phyloP scores from a whole-genome alignment of 1,140 invertebrate genomes.

The Papilio xuthus region DNA sequence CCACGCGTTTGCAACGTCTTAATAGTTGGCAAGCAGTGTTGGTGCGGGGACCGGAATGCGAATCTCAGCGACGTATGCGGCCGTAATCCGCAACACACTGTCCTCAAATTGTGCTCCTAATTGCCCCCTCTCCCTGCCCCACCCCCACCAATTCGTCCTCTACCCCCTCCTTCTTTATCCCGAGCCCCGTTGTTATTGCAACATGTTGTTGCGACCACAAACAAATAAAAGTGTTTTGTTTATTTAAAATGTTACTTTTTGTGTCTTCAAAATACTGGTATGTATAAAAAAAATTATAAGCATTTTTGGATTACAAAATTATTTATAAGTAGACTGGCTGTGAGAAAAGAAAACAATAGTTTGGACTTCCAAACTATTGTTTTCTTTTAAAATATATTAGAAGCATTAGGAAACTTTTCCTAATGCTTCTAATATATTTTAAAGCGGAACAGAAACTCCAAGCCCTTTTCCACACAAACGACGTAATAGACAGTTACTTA shows the following conservation, averaged over 20 bases:
- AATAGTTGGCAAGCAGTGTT: conserved; percentile 76
- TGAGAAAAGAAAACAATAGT: not conserved
- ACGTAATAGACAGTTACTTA: conserved; percentile 13
- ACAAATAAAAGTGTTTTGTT: conserved; percentile 45
- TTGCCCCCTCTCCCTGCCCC: conserved; percentile 59
- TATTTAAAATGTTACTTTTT: conserved; percentile 28
- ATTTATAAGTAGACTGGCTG: not conserved
- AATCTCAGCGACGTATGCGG: conserved; percentile 65
- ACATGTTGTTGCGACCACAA: conserved; percentile 50
- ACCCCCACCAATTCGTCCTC: conserved; percentile 45
- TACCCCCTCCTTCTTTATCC: conserved; percentile 66
- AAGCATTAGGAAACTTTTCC: not conserved
- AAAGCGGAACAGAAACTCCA: not conserved
- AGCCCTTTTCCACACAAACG: conserved; percentile 2
- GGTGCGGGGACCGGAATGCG: conserved; percentile 61
- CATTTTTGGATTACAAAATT: not conserved
- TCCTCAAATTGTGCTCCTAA: conserved; percentile 81
- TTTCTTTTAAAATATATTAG: too few relatives aligned
- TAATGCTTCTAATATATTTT: not conserved
- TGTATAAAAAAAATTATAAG: not conserved
- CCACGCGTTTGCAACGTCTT: conserved; percentile 59
- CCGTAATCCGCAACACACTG: conserved; percentile 79
- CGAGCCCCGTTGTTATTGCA: conserved; percentile 51
- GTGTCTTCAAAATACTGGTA: not conserved
- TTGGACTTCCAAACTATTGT: too few relatives aligned